Evolutionary conservation across 2,113 vertebrate genomes (phyloP).

Genomic region (Canis aureus): DNA sequence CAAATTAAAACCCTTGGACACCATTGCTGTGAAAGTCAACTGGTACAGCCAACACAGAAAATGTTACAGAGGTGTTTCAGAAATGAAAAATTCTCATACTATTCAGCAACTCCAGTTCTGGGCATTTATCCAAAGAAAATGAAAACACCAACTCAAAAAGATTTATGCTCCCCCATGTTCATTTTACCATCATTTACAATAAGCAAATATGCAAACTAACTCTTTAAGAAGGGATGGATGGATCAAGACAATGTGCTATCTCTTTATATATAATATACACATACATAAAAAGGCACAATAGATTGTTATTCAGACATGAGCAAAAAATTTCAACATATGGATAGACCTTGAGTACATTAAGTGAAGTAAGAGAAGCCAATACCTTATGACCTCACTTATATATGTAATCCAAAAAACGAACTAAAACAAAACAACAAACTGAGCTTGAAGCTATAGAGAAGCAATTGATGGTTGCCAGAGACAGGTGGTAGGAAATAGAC

Average conservation of each 20-base stretch:
- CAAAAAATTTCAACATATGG: not conserved
- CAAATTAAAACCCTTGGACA: not conserved
- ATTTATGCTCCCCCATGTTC: not conserved
- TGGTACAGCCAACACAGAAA: not conserved
- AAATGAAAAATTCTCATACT: not conserved
- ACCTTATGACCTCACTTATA: not conserved
- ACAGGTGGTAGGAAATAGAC: no score
- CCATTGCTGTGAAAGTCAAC: not conserved
- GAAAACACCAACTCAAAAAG: not conserved
- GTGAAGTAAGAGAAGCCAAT: not conserved
- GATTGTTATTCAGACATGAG: not conserved
- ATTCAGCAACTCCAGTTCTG: not conserved
- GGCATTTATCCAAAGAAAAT: not conserved
- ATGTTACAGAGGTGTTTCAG: not conserved
- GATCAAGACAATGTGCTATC: not conserved
- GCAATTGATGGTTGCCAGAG: not conserved
- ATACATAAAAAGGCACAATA: not conserved
- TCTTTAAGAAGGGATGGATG: not conserved
- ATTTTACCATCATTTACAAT: not conserved
- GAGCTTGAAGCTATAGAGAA: not conserved
- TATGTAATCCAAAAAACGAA: not conserved
- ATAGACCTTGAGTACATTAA: not conserved
- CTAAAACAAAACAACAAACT: not conserved
- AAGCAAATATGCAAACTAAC: not conserved
- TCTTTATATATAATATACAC: not conserved